Percentiles rank a stretch among this genome's conserved stretches.
phyloP scores from a whole-genome alignment of 2,113 vertebrate species.

The Fukomys damarensis region DNA sequence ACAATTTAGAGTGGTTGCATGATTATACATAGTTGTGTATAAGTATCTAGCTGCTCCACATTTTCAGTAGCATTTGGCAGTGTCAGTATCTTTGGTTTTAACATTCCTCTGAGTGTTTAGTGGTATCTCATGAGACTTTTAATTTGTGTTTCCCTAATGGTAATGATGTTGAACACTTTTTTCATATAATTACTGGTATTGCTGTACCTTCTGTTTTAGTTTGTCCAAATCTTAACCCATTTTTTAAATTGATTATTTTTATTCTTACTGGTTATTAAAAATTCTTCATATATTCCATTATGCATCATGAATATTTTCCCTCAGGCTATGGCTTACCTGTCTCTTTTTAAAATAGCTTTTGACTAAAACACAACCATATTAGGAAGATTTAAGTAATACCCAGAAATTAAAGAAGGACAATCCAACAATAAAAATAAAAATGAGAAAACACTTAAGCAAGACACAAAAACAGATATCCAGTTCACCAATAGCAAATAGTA shows the following conservation, averaged over 20 bases:
- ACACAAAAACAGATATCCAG: no score
- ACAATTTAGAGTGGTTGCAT: not conserved
- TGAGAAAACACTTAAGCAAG: no score
- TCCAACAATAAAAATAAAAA: no score
- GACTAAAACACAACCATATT: no score
- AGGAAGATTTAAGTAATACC: no score
- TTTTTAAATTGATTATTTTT: constrained; percentile 31
- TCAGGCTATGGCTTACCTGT: not conserved
- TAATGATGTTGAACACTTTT: not conserved
- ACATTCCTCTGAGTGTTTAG: not conserved
- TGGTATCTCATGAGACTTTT: not conserved
- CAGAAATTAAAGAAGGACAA: no score
- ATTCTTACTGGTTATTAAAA: not conserved
- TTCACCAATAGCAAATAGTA: no score
- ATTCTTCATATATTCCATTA: constrained; percentile 11
- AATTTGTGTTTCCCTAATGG: not conserved
- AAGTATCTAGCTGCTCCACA: not conserved
- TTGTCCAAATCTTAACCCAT: not conserved
- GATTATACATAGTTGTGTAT: not conserved
- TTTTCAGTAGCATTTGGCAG: not conserved
- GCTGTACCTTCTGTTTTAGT: not conserved
- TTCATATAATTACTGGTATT: not conserved
- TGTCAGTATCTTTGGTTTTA: not conserved
- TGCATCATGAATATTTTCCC: not conserved
- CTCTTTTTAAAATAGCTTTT: not conserved